Base-by-base conservation (phyloP, 2,797 vertebrate species). In the Galago senegalensis region DNA sequence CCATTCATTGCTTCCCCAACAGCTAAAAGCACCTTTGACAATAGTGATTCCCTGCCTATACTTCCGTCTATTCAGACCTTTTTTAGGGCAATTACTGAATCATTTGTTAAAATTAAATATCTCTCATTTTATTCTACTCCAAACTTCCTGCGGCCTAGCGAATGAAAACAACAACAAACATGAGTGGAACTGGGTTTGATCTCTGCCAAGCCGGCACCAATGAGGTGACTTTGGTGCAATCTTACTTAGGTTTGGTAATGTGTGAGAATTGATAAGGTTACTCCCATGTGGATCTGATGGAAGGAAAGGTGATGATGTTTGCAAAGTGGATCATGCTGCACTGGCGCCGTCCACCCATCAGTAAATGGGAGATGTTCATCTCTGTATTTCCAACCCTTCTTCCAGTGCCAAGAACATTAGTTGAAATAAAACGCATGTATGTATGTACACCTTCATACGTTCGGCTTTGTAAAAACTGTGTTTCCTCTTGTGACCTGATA, bases 381-480 rank as follows among this genome's bases (percentile, higher is more conserved):
- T 11, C n/a, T 80, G 17, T 49, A 23, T 92, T 43, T 31, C 16
- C 23, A 83, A 73, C 0, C 20, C 29, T 87, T 87, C 53, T 58
- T 69, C 29, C 82, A 80, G 18, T 63, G 27, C 37, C 58, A 77
- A 67, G 21, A 6, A 49, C 60, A 84, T 61, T 93, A 93, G 5
- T 84, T 84, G 34, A 95, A 94, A 43, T 76, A 25, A 81, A 94
- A 97, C 83, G 49, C 61, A 76, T 31, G 21, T 16, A 40, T 61
- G 7, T 43, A 77, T 61, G 89, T 70, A 58, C 2, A 87, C 4
- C 18, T 92, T 86, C 69, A 77, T 16, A 93, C 58, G 79, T 3
- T n/a, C 84, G 3, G 1, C 37, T 91, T 31, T 7, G 7, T 73
- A 88, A 86, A 96, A 82, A 67, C 27, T 31, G 2, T 25, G 40